These are phyloP conservation scores for Zelostemma sp. DNA, from an alignment of 1,140 invertebrate genomes.

Conservation along the genomic window DNA sequence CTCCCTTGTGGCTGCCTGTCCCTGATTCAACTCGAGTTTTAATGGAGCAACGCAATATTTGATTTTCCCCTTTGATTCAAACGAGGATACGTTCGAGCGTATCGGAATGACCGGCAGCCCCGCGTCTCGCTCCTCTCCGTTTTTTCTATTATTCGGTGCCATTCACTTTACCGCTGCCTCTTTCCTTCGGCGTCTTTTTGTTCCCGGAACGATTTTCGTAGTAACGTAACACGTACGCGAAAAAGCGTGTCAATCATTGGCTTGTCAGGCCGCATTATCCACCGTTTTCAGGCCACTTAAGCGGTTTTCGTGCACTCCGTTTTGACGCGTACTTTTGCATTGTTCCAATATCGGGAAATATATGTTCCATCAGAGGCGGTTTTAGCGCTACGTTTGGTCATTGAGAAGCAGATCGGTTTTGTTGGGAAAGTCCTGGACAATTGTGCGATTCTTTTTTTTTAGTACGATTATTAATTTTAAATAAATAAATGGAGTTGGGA, in stretches of 20 bases:
- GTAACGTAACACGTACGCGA: not conserved
- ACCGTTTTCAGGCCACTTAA: no score
- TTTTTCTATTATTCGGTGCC: slow-evolving; percentile 30
- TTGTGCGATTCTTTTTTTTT: no score
- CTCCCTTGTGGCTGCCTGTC: slow-evolving; percentile 1
- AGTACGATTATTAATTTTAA: no score
- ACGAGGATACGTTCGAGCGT: slow-evolving; percentile 18
- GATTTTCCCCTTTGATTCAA: slow-evolving; percentile 48
- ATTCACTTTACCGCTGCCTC: slow-evolving; percentile 19
- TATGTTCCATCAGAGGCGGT: no score
- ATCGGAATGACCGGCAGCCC: slow-evolving; percentile 23
- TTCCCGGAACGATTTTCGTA: not conserved
- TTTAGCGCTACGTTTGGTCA: no score
- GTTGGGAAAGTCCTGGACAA: no score
- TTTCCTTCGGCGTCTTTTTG: slow-evolving; percentile 25
- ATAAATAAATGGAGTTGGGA: no score
- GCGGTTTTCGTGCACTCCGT: not conserved
- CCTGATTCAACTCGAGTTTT: slow-evolving; percentile 54
- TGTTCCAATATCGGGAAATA: no score
- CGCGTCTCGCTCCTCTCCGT: slow-evolving; percentile 22
- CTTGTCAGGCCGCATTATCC: no score
- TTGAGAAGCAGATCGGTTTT: no score
- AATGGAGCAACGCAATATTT: slow-evolving; percentile 51
- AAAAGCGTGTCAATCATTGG: not conserved
- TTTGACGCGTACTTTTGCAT: no score